Evolutionary conservation across 30 jellyfish, hydroid and myxozoan species (phyloP), one percentile per base, ranked within the genome.

Genomic region (Sanderia malayensis): DNA sequence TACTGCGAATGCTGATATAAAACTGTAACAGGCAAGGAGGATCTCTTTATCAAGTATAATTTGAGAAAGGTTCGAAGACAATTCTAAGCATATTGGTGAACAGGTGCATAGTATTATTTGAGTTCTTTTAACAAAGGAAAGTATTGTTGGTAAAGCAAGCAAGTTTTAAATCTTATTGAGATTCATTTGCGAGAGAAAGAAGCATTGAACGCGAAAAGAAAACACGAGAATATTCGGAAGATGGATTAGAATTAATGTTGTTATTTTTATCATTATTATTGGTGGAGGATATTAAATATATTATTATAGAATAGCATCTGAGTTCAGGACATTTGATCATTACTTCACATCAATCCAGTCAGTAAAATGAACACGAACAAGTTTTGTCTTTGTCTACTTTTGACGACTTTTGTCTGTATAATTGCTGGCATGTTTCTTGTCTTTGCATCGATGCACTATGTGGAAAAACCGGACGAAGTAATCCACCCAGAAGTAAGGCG

Each of bases 341-440:
- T n/a, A n/a, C n/a, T n/a, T n/a, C n/a, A n/a, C n/a, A n/a, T n/a
- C n/a, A n/a, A n/a, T n/a, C n/a, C n/a, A n/a, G 28, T 11, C 79
- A 41, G 1, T 37, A 60, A 15, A 6, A 62, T 62, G 68, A 76
- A 63, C 37, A 10, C 65, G 32, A 76, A 46, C 27, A 67, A 80
- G n/a, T 76, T 76, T 46, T 76, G 88, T 46, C 73, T 62, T 30
- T 28, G 18, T 15, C 52, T 76, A 20, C 77, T 76, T 18, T 23
- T 76, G 26, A 30, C 49, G 27, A 62, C 88, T 15, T 61, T 76
- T 22, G 8, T 76, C 8, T 33, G 46, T 15, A 76, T 76, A 7
- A 76, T 76, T 9, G 69, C 68, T 32, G 88, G 88, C 34, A 66
- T 67, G 23, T 79, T 79, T 18, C 77, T 79, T 25, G 83, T 79